Percentiles rank a stretch among this genome's conserved stretches.
phyloP scores from a whole-genome alignment of 2,888 invertebrate genomes.

The Archaeoteleia sp. region DNA sequence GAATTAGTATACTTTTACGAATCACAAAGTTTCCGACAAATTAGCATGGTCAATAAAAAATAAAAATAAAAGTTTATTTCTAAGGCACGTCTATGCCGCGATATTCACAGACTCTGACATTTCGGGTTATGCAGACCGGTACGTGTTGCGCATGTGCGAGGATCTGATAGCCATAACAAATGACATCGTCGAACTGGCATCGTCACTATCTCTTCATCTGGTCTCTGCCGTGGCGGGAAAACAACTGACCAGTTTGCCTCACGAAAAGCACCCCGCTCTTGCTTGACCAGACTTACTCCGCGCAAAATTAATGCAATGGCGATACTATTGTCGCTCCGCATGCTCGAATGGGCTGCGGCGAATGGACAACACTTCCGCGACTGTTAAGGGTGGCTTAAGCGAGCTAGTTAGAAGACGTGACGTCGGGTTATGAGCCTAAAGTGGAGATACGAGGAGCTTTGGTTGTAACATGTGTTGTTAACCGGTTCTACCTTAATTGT shows the following conservation, averaged over 20 bases:
- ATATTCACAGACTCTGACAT: constrained; percentile 37
- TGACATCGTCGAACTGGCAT: constrained; percentile 69
- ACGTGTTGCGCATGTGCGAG: constrained; percentile 61
- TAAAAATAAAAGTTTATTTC: constrained; percentile 22
- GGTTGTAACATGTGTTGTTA: constrained; percentile 67
- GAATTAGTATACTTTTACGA: not conserved
- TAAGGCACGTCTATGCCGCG: constrained; percentile 34
- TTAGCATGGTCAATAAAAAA: constrained; percentile 21
- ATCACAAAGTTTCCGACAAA: constrained; percentile 27
- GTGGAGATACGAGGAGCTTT: constrained; percentile 61
- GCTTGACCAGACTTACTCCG: constrained; percentile 54
- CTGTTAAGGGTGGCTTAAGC: constrained; percentile 61
- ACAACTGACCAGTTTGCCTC: constrained; percentile 55
- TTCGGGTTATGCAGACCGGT: constrained; percentile 43
- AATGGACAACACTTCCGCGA: constrained; percentile 54
- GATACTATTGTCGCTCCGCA: constrained; percentile 34
- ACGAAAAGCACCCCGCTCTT: constrained; percentile 24
- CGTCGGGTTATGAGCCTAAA: constrained; percentile 63
- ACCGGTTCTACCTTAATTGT: constrained; percentile 69
- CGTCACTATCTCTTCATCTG: constrained; percentile 65
- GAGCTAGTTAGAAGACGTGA: constrained; percentile 64
- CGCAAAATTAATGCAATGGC: constrained; percentile 26
- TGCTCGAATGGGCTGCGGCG: constrained; percentile 2
- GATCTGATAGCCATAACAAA: constrained; percentile 69
- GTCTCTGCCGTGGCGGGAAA: constrained; percentile 48